Conservation (phyloP, 2,113 vertebrate species). For the Ophthalmotilapia sp. region DNA sequence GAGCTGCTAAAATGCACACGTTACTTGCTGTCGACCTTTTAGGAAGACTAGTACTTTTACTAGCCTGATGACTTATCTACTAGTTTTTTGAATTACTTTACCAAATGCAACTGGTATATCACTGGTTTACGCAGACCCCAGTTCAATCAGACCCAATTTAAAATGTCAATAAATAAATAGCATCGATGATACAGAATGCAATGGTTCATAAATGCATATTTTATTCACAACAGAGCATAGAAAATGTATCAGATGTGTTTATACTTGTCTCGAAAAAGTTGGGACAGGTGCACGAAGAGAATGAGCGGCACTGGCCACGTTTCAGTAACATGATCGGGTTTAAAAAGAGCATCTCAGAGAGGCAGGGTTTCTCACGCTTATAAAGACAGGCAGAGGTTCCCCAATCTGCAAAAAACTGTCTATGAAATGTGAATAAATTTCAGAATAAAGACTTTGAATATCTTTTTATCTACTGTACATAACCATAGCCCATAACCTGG, state of each 20-base stretch:
- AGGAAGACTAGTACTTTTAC: not conserved
- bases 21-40: not conserved
- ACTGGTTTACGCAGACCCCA: not conserved
- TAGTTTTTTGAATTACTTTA: not conserved
- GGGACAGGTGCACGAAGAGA: not conserved
- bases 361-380: not conserved
- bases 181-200: not conserved
- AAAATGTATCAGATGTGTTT: not conserved
- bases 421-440: not conserved
- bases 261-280: accelerated
- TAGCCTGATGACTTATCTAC: not conserved
- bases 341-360: not conserved
- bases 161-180: not conserved
- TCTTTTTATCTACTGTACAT: not conserved
- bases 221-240: not conserved
- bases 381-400: not conserved
- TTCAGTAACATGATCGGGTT: not conserved
- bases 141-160: not conserved
- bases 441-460: not conserved
- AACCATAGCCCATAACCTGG: not conserved
- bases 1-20: not conserved
- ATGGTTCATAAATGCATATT: not conserved
- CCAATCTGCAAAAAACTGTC: not conserved
- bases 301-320: not conserved
- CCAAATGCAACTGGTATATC: not conserved